phyloP scores from a whole-genome alignment of 2,113 vertebrate species.

The Apaloderma vittatum region DNA sequence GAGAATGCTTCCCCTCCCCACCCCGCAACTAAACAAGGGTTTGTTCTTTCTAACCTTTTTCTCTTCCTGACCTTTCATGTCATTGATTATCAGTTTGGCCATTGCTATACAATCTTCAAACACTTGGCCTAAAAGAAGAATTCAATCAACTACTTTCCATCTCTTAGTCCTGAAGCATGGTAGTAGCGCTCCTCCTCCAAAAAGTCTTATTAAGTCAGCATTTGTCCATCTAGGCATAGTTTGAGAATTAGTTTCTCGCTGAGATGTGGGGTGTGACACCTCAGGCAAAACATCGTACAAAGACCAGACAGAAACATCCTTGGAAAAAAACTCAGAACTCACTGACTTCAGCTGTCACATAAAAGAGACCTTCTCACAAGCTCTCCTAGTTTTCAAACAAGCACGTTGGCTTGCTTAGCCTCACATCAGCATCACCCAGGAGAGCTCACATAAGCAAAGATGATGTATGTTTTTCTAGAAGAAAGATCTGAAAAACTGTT shows the following conservation, averaged over 20 bases:
- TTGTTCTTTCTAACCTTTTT: background rate
- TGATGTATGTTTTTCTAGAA: background rate
- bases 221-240: background rate
- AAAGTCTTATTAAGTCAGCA: background rate
- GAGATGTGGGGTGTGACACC: background rate
- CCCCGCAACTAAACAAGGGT: background rate
- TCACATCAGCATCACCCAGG: background rate
- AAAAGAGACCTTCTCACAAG: background rate
- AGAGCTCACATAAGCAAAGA: background rate
- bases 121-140: background rate
- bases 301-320: background rate
- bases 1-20: background rate
- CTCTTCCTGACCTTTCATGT: rapidly evolving
- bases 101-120: background rate
- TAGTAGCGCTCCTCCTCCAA: background rate
- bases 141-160: background rate
- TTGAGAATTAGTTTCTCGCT: background rate
- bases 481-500: background rate
- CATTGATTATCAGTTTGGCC: background rate
- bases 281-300: background rate
- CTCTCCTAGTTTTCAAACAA: background rate
- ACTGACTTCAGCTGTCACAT: background rate
- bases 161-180: background rate
- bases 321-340: background rate
- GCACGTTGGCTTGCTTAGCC: background rate